Evolutionary conservation across 1,140 invertebrate genomes (phyloP), one percentile per base, ranked within the genome.

Genomic region (Bombus fervidus): DNA sequence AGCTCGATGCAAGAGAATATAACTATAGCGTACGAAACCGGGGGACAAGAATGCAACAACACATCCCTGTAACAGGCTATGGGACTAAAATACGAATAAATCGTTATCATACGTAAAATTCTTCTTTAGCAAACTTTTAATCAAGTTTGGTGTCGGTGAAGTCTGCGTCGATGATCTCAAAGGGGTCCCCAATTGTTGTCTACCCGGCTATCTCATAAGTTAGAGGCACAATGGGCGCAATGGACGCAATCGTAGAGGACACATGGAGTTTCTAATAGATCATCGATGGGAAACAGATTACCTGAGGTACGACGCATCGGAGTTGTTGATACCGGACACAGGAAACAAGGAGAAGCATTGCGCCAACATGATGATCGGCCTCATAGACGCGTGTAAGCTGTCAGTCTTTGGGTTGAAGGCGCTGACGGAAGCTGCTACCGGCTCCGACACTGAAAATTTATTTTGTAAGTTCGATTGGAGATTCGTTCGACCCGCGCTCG

Each of bases 311-410:
- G 93, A 93, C 0, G 95, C 90, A 43, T 95, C 93, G 3, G 92
- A 87, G 4, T 92, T 92, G 69, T 85, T 93, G 15, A 95, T 86
- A 4, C 95, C 95, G 47, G 91, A 91, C 3, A 96, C 92, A 0
- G 96, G 96, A 82, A 96, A 92, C 68, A 96, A 89, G 69, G 93
- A 94, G 31, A 96, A 96, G 62, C 93, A 95, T 81, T 95, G 95
- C 0, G 95, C 95, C 71, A 96, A 82, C 43, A 93, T 92, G 39
- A 95, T 93, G 34, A 96, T 94, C 0, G 95, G 95, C 43, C 91
- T 93, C 13, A 95, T 74, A 2, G 95, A 93, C 18, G 92, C 85
- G 82, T 95, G 94, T 15, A 96, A 90, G 69, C 94, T 94, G 59
- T 95, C 92, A 3, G 89, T 85, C n/a, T 79, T 47, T 5, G 90